Percentiles rank a stretch among this genome's conserved stretches.
Conservation (phyloP, 2,888 invertebrate species). For the Lingula anatina region DNA sequence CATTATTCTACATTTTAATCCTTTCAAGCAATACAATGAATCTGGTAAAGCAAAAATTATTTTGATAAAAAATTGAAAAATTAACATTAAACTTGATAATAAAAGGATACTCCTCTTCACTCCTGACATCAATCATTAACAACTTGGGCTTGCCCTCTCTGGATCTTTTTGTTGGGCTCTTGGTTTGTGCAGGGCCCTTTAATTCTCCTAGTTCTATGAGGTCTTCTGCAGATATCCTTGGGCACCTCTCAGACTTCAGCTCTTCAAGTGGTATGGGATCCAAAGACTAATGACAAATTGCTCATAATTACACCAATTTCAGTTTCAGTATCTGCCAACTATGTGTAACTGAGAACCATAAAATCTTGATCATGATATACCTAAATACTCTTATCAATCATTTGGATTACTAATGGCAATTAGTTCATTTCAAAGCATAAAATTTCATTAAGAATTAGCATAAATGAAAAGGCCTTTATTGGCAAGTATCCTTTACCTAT, state of each 20-base stretch:
- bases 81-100: neutral
- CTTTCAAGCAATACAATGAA: too few relatives aligned
- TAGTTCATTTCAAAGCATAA: too few relatives aligned
- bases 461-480: too few relatives aligned
- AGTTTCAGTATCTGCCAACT: too few relatives aligned
- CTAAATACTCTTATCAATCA: too few relatives aligned
- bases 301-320: too few relatives aligned
- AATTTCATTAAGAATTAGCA: too few relatives aligned
- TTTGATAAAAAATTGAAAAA: constrained; percentile 5
- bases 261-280: constrained; percentile 66
- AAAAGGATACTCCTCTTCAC: constrained; percentile 62
- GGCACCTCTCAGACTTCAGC: constrained; percentile 70
- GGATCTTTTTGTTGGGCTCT: constrained; percentile 40
- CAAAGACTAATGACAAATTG: constrained; percentile 59
- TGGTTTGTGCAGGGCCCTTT: constrained; percentile 24
- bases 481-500: too few relatives aligned
- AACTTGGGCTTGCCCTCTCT: constrained; percentile 53
- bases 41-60: neutral
- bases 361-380: too few relatives aligned
- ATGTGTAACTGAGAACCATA: too few relatives aligned
- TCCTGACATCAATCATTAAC: constrained; percentile 67
- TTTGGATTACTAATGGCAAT: too few relatives aligned
- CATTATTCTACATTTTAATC: too few relatives aligned
- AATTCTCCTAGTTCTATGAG: constrained; percentile 68
- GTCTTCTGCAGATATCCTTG: constrained; percentile 81